A percentile compares a stretch with the other conserved stretches of the same genome.
These are phyloP conservation scores for Phania funesta DNA, from an alignment of 2,888 invertebrate species.

Conservation along the genomic window DNA sequence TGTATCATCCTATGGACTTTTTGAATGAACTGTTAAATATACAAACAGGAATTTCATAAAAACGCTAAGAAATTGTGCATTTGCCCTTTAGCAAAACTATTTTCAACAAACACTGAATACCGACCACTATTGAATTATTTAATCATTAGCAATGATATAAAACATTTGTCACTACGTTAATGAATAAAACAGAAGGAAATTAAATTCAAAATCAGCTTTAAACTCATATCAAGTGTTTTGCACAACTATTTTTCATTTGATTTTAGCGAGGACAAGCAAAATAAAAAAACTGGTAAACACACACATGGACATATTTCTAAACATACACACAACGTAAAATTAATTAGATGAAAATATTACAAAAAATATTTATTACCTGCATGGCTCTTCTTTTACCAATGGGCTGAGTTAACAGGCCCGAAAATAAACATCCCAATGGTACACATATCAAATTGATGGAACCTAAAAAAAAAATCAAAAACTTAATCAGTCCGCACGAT, in stretches of 20 bases:
- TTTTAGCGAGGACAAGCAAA: neutral
- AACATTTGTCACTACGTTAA: neutral
- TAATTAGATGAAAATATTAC: neutral
- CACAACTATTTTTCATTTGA: neutral
- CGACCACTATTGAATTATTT: too few relatives aligned
- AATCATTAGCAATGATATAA: too few relatives aligned
- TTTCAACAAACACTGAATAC: too few relatives aligned
- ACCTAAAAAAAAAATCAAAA: conserved; percentile 81
- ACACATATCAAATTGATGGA: conserved; percentile 90
- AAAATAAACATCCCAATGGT: conserved; percentile 88
- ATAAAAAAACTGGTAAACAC: neutral
- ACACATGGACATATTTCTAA: neutral
- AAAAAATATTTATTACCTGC: conserved; percentile 81
- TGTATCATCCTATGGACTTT: too few relatives aligned
- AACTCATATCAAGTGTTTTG: neutral
- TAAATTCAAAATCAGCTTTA: neutral
- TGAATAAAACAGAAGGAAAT: neutral
- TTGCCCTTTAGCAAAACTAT: too few relatives aligned
- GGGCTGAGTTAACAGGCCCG: conserved; percentile 86
- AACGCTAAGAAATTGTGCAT: too few relatives aligned
- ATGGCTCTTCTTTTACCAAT: conserved; percentile 88
- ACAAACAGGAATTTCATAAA: too few relatives aligned
- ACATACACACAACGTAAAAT: neutral
- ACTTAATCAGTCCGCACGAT: neutral
- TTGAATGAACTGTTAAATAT: too few relatives aligned